Percentiles rank a stretch among this genome's conserved stretches.
Conservation (phyloP, 2,113 vertebrate species). For the Leucopsar rothschildi region DNA sequence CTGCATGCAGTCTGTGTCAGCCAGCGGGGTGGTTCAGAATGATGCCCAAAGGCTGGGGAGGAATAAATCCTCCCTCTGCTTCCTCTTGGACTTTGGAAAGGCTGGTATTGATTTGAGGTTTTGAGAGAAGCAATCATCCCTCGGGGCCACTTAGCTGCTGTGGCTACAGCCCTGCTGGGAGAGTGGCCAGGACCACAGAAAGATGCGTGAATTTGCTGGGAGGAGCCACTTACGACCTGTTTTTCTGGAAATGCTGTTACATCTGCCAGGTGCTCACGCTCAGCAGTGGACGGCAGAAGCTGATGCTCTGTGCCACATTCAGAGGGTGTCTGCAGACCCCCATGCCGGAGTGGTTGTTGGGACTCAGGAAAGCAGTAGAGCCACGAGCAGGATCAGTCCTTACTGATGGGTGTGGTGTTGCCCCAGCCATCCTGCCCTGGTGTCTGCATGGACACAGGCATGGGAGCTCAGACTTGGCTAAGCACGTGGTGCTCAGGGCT, state of each 20-base stretch:
- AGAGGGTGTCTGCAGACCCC: neutral
- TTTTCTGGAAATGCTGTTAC: neutral
- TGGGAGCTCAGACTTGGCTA: neutral
- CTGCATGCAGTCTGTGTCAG: fast-evolving
- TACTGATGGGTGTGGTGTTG: fast-evolving
- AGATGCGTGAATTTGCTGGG: neutral
- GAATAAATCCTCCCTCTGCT: neutral
- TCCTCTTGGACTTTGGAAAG: neutral
- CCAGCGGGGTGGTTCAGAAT: neutral
- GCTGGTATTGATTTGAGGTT: constrained; percentile 46
- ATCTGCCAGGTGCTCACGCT: neutral
- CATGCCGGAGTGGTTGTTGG: fast-evolving
- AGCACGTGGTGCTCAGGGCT: neutral
- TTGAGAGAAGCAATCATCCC: neutral
- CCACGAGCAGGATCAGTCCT: neutral
- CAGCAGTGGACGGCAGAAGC: neutral
- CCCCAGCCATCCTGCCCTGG: neutral
- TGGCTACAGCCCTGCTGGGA: neutral
- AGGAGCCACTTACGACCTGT: constrained; percentile 4
- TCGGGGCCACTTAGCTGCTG: neutral
- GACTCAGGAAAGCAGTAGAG: neutral
- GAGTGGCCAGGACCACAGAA: neutral
- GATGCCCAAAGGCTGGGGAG: neutral
- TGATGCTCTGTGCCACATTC: neutral
- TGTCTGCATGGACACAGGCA: fast-evolving